Evolutionary conservation across 2,113 vertebrate genomes (phyloP), one percentile per base, ranked within the genome.

Genomic region (Cairina moschata): DNA sequence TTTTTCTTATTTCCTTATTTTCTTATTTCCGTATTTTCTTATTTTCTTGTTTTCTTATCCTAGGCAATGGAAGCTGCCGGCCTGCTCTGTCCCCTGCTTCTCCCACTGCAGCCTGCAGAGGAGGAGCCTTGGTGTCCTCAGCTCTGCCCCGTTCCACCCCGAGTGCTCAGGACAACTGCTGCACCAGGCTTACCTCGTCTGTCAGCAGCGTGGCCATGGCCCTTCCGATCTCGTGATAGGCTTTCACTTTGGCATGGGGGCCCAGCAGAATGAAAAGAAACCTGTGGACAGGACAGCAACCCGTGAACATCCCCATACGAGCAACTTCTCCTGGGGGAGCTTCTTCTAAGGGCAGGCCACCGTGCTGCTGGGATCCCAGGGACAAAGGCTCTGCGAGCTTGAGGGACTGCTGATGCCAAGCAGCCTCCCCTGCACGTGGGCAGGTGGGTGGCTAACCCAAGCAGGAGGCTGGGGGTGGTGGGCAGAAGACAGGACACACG

Each of bases 261-360:
- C 98, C 97, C 60, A 98, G 86, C 31, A 98, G 95, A 67, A 98
- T 98, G 87, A 98, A 98, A 86, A 98, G 95, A 92, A 98, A 98
- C 94, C 98, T 98, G 91, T 8, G 16, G 65, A 81, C 3, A 44
- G 84, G 40, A 78, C 4, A 90, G 21, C 4, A 3, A 42, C 18
- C 60, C 52, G 50, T 66, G 65, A 72, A n/a, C 34, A 56, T 58
- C 21, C 44, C 48, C 26, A 6, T 23, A 31, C 56, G 54, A 92
- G 44, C 26, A 76, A 11, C 16, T 8, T 52, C 36, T 62, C 9
- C 20, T 0, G 2, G 15, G 42, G 31, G 11, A 46, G 71, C 9
- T 72, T 40, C 32, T 72, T 17, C 55, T 2, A 21, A 1, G 8
- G 8, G 4, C 13, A 48, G 20, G 56, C 10, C 3, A 1, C 46